Evolutionary conservation across 92 coral and sea anemone genomes (phyloP).

Genomic region (Heteractis magnifica): DNA sequence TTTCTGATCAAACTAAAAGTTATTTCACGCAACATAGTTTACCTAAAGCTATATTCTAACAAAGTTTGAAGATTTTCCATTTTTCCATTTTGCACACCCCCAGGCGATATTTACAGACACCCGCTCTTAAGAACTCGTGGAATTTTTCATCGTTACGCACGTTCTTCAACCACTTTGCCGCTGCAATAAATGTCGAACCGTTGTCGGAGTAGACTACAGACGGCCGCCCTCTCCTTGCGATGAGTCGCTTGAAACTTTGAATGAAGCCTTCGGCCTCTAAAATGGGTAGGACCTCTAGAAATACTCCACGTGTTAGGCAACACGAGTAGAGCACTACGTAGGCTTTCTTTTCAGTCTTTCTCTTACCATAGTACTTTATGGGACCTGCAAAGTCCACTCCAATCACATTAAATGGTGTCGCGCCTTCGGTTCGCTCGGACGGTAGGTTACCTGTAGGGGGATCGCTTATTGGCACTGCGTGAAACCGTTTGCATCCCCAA

Average conservation of each 20-base stretch:
- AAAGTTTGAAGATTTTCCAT: too few relatives aligned
- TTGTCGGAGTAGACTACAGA: constrained; percentile 50
- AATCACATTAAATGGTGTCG: constrained; percentile 39
- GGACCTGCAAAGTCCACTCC: constrained; percentile 65
- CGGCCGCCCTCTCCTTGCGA: constrained; percentile 45
- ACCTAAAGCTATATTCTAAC: too few relatives aligned
- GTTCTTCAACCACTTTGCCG: constrained; percentile 47
- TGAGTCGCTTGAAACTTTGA: constrained; percentile 44
- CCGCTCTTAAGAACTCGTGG: constrained; percentile 10
- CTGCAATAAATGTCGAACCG: constrained; percentile 42
- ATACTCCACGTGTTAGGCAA: constrained; percentile 58
- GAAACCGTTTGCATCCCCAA: constrained; percentile 57
- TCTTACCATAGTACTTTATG: constrained; percentile 37
- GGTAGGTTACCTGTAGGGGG: constrained; percentile 56
- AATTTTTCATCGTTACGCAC: constrained; percentile 43
- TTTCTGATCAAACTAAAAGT: not conserved
- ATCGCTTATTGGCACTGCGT: constrained; percentile 38
- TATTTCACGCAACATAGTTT: too few relatives aligned
- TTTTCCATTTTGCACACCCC: not conserved
- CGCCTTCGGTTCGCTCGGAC: constrained; percentile 41
- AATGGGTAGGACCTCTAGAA: constrained; percentile 55
- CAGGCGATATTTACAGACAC: too few relatives aligned
- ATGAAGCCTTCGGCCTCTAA: constrained; percentile 49
- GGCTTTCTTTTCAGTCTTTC: constrained; percentile 45
- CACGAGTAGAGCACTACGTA: constrained; percentile 56